phyloP scores from a whole-genome alignment of 2,888 invertebrate genomes.

The Amphipyra tragopoginis region DNA sequence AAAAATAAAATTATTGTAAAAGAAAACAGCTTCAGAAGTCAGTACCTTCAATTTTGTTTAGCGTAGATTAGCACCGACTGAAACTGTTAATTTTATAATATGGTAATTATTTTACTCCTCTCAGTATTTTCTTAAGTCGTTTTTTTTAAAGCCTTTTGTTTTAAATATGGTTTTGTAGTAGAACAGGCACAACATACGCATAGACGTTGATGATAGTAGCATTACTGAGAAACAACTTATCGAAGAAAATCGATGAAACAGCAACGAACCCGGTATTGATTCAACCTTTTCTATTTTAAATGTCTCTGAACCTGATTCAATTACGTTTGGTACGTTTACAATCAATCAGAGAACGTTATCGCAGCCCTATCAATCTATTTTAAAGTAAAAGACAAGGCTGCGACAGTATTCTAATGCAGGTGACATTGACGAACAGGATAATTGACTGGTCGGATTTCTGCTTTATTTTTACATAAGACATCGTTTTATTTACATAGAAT shows the following conservation, averaged over 20 bases:
- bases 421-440: constrained; percentile 37
- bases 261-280: constrained; percentile 28
- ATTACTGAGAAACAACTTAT: constrained; percentile 1
- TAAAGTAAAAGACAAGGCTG: constrained; percentile 37
- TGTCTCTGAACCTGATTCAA: constrained; percentile 35
- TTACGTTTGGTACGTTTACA: constrained; percentile 33
- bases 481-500: not conserved
- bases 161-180: too few relatives aligned
- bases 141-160: too few relatives aligned
- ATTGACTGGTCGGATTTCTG: constrained; percentile 24
- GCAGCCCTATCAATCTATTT: constrained; percentile 47
- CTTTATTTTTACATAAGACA: constrained; percentile 17
- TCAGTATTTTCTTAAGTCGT: too few relatives aligned
- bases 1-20: too few relatives aligned
- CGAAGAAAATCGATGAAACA: constrained; percentile 34
- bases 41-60: too few relatives aligned
- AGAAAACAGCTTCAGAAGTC: too few relatives aligned
- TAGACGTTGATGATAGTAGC: too few relatives aligned
- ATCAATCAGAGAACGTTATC: constrained; percentile 42
- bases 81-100: too few relatives aligned
- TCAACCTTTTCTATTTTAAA: constrained; percentile 24
- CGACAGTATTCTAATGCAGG: constrained; percentile 46
- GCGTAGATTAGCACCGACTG: too few relatives aligned
- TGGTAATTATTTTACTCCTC: too few relatives aligned
- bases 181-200: too few relatives aligned